Base-by-base conservation (phyloP, 2,888 invertebrate genomes). In the Tiliacea citrago region DNA sequence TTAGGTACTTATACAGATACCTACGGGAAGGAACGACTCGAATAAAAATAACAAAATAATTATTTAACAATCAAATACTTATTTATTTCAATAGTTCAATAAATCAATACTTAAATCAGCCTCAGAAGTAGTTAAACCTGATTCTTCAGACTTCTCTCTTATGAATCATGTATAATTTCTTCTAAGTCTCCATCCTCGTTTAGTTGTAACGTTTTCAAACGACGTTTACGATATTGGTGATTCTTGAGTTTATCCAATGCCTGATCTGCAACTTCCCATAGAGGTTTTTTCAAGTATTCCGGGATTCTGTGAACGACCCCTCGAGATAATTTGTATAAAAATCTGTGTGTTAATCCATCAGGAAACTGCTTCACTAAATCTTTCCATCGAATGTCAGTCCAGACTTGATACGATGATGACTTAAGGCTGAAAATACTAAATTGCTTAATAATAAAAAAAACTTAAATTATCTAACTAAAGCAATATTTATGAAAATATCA, bases 371-470 rank as follows among this genome's bases (percentile, higher is more conserved):
- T 86, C 10, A 87, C 73, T 39, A 95, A 68, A 68, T 95, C 92
- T 83, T 93, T 93, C 96, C 95, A 95, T 80, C 91, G 86, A 62
- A 96, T 95, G 79, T 96, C 95, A 71, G 88, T 90, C 96, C 95
- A 95, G 42, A 94, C 86, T 87, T 91, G 87, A 77, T 94, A 95
- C 3, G 91, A 75, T 57, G 90, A 91, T 16, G 78, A 79, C 72
- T 67, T 87, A 65, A 95, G 83, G 75, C 95, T 95, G 90, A 77
- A 94, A 94, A 51, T 67, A 75, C 72, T 73, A 71, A 42, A 47
- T 39, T 42, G n/a, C 6, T 57, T 21, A 16, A 10, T 55, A 21
- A n/a, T n/a, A n/a, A n/a, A 29, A 21, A 73, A 16, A 61, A 10
- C 10, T 2, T 16, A n/a, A 55, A 1, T 39, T 39, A 39, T 39